These are phyloP conservation scores for Dendroctonus ponderosae DNA, from an alignment of 1,140 invertebrate genomes.

Conservation along the genomic window DNA sequence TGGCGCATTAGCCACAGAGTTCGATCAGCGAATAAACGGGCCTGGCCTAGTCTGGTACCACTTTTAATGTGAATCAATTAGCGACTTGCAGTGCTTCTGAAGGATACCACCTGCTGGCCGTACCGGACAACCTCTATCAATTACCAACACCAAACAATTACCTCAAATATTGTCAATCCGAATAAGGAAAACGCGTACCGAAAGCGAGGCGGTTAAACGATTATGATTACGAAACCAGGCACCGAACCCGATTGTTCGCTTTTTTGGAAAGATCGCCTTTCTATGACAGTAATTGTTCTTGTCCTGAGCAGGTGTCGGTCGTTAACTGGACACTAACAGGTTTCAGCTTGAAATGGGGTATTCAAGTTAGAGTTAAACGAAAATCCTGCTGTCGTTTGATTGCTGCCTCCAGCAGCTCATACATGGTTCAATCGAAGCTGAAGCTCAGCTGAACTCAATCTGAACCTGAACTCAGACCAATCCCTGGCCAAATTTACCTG, in stretches of 20 bases:
- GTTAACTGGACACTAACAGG: neutral
- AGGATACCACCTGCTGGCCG: neutral
- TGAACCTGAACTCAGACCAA: too few species aligned
- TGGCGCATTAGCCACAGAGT: too few species aligned
- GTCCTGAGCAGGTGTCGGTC: neutral
- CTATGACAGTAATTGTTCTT: neutral
- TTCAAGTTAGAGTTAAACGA: too few species aligned
- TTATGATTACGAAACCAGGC: neutral
- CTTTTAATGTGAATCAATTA: neutral
- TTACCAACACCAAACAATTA: neutral
- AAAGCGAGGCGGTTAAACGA: neutral
- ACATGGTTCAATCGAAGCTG: too few species aligned
- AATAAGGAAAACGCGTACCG: neutral
- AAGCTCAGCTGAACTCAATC: too few species aligned
- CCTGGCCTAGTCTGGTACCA: too few species aligned
- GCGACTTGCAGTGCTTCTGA: neutral
- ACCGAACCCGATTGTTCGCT: neutral
- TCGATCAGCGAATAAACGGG: too few species aligned
- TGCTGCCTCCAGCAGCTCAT: too few species aligned
- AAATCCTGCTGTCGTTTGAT: too few species aligned
- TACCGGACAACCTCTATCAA: neutral
- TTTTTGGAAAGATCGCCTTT: slow-evolving; percentile 1
- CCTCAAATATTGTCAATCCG: slow-evolving; percentile 5
- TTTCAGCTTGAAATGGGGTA: too few species aligned
- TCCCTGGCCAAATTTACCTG: too few species aligned